These are phyloP conservation scores for Phenganax stokvisi DNA, from an alignment of 92 coral and sea anemone genomes.

Conservation along the genomic window DNA sequence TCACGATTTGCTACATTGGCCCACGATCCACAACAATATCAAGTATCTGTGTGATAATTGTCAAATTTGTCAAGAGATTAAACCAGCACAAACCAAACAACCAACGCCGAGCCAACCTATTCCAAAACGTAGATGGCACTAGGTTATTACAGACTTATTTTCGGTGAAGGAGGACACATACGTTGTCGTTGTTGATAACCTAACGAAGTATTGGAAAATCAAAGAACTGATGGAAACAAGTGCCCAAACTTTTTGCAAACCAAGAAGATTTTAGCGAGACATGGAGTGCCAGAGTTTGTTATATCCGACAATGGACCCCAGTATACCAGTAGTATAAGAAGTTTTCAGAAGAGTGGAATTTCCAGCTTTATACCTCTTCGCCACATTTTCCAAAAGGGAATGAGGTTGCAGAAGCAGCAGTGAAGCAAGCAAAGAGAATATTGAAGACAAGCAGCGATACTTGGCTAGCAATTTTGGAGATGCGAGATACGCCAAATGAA, in stretches of 20 bases:
- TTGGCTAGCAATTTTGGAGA: constrained; percentile 26
- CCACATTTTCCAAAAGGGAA: constrained; percentile 14
- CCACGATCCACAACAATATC: constrained; percentile 33
- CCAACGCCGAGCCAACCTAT: constrained; percentile 31
- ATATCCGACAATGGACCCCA: neutral
- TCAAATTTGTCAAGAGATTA: constrained; percentile 13
- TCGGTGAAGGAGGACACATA: constrained; percentile 14
- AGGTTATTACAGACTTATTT: constrained; percentile 5
- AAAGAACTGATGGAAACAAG: constrained; percentile 18
- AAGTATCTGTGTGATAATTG: constrained; percentile 38
- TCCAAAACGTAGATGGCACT: constrained; percentile 36
- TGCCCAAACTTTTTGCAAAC: constrained; percentile 33
- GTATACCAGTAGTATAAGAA: neutral
- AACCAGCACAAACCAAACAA: constrained; percentile 28
- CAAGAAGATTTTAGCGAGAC: constrained; percentile 31
- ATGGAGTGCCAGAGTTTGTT: constrained; percentile 32
- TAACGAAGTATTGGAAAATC: constrained; percentile 33
- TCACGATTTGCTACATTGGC: constrained; percentile 19
- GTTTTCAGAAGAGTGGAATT: constrained; percentile 32
- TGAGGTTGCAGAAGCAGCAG: constrained; percentile 7
- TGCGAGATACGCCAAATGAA: neutral
- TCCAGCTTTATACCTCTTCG: constrained; percentile 12
- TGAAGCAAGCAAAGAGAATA: neutral
- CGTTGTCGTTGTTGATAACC: constrained; percentile 31
- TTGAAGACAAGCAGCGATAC: constrained; percentile 26